Conservation (phyloP, 2,113 vertebrate genomes). For the Hemichromis elongatus region DNA sequence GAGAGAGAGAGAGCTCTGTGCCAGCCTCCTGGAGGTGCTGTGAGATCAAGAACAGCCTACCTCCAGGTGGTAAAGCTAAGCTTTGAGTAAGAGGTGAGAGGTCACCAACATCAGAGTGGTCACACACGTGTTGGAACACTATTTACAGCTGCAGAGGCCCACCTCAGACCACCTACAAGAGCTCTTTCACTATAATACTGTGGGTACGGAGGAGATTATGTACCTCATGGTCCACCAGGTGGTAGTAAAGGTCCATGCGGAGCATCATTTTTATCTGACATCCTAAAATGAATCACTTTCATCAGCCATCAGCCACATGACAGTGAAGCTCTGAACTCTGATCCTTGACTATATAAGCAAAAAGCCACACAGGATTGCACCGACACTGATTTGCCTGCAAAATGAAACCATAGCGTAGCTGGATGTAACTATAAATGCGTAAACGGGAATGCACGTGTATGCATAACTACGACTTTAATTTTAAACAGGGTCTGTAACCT, state of each 20-base stretch:
- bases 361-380: neutral
- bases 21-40: conserved; percentile 49
- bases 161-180: conserved; percentile 60
- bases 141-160: conserved; percentile 67
- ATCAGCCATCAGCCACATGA: neutral
- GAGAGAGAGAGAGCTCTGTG: neutral
- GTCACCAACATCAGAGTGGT: conserved; percentile 53
- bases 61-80: conserved; percentile 58
- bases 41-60: conserved; percentile 57
- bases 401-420: neutral
- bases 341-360: neutral
- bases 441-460: neutral
- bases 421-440: neutral
- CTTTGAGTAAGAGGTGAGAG: conserved; percentile 53
- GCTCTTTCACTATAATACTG: neutral
- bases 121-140: conserved; percentile 64
- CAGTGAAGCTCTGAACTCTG: neutral
- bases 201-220: neutral
- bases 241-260: conserved; percentile 19
- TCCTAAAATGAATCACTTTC: neutral
- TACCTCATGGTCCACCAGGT: conserved; percentile 49
- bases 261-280: neutral
- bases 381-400: neutral
- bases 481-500: conserved; percentile 44
- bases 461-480: conserved; percentile 26